Evolutionary conservation across 2,113 vertebrate species (phyloP).

Genomic region (Labeo catla): DNA sequence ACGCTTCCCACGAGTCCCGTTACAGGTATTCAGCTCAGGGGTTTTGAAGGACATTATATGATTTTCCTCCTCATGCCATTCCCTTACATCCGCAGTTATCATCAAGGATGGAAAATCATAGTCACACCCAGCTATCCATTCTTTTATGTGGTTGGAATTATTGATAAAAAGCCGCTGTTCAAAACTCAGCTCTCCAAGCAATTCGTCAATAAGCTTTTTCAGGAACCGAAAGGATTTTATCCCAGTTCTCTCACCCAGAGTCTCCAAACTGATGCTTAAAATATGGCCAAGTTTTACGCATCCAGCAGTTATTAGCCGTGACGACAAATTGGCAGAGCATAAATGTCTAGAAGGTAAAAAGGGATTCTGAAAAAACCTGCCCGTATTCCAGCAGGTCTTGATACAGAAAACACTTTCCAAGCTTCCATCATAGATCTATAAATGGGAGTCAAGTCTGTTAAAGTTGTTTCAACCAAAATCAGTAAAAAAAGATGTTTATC

Average conservation of each 20-base stretch:
- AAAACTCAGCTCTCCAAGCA: neutral
- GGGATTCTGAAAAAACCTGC: neutral
- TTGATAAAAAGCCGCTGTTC: neutral
- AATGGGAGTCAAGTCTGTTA: neutral
- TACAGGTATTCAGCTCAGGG: too few species aligned
- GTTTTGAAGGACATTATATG: too few species aligned
- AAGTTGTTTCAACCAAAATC: neutral
- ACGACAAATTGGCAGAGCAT: neutral
- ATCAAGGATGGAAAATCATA: neutral
- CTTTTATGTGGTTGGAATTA: too few species aligned
- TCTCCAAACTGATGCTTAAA: neutral
- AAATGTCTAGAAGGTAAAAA: neutral
- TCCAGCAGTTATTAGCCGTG: neutral
- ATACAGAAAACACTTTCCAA: neutral
- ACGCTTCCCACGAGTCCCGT: too few species aligned
- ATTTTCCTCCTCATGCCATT: neutral
- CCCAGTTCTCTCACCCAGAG: neutral
- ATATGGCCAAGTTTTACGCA: neutral
- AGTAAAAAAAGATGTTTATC: neutral
- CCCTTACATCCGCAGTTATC: neutral
- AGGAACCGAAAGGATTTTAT: neutral
- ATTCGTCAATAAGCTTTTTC: neutral
- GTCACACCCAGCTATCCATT: neutral
- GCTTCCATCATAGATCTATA: neutral
- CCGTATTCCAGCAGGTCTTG: neutral